phyloP scores from a whole-genome alignment of 2,113 vertebrate genomes.

The Chloebia gouldiae region DNA sequence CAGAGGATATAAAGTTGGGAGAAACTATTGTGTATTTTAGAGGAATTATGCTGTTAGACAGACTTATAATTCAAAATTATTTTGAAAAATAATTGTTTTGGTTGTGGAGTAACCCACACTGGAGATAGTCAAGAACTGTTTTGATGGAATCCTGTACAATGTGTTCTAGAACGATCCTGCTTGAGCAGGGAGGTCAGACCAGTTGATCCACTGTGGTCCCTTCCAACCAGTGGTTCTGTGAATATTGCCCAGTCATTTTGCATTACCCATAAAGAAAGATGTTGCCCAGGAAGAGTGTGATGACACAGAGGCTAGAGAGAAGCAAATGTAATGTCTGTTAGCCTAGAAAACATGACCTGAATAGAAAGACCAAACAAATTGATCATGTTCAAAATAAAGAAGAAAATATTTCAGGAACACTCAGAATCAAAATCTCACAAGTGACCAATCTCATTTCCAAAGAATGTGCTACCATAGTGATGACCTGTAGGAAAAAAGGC shows the following conservation, averaged over 20 bases:
- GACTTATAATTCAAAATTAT: neutral
- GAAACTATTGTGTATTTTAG: neutral
- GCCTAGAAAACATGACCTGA: neutral
- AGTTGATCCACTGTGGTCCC: neutral
- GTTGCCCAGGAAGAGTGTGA: neutral
- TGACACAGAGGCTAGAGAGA: neutral
- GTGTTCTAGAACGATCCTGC: neutral
- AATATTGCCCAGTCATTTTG: neutral
- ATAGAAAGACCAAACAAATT: neutral
- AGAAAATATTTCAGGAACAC: neutral
- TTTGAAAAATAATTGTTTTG: neutral
- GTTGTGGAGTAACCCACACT: neutral
- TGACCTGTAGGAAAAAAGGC: neutral
- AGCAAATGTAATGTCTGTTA: neutral
- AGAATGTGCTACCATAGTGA: neutral
- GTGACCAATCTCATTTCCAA: neutral
- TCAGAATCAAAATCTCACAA: accelerated
- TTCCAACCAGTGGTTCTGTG: neutral
- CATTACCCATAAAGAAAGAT: neutral
- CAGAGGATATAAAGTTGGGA: neutral
- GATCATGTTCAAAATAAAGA: neutral
- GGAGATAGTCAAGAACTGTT: neutral
- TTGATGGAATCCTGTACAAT: neutral
- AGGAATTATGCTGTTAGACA: neutral
- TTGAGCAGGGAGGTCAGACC: neutral